phyloP scores from a whole-genome alignment of 2,888 invertebrate genomes.

The Odontocolon sp. region DNA sequence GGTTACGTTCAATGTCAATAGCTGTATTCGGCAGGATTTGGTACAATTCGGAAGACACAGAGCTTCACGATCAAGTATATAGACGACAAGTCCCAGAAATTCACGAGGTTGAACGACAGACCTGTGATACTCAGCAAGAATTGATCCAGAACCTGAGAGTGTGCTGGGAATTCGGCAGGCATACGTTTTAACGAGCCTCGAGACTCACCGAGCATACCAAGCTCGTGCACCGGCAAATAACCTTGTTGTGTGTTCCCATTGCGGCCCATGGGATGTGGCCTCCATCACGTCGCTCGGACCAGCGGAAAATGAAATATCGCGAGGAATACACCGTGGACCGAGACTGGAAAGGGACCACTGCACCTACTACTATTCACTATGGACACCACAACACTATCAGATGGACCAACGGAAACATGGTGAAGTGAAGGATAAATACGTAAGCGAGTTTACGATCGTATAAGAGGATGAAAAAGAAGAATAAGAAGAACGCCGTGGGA shows the following conservation, averaged over 20 bases:
- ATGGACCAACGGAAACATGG: conserved; percentile 17
- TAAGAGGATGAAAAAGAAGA: conserved; percentile 28
- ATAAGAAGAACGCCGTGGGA: conserved; percentile 24
- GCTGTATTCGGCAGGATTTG: no score
- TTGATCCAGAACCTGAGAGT: no score
- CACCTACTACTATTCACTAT: conserved; percentile 13
- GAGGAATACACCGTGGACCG: conserved; percentile 40
- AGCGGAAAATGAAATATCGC: conserved; percentile 70
- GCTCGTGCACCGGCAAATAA: conserved; percentile 49
- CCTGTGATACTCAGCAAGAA: no score
- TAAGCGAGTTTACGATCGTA: conserved; percentile 41
- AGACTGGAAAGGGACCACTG: conserved; percentile 29
- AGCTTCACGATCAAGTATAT: no score
- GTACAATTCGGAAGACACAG: no score
- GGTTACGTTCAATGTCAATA: no score
- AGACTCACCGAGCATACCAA: no score
- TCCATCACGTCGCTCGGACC: conserved; percentile 64
- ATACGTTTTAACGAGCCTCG: no score
- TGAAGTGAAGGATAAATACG: conserved; percentile 54
- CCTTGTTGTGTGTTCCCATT: conserved; percentile 55
- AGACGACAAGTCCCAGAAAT: no score
- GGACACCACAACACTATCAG: conserved; percentile 36
- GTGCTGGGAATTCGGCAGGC: no score
- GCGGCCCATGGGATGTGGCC: conserved; percentile 65
- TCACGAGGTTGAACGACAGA: no score